Base-by-base conservation (phyloP, 2,113 vertebrate species). In the Carollia perspicillata region DNA sequence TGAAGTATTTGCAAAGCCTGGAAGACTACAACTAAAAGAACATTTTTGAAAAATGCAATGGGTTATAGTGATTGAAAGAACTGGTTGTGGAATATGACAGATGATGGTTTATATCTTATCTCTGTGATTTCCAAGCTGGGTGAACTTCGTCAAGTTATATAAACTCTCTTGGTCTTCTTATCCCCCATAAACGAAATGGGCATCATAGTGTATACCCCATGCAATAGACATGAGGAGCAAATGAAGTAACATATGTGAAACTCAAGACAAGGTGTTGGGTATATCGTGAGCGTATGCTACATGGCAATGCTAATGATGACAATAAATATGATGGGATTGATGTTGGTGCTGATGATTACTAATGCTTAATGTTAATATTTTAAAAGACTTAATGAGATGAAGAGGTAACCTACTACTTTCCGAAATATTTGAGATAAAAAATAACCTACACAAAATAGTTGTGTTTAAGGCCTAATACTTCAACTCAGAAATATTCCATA, bases 371-470 rank as follows among this genome's bases (percentile, higher is more conserved):
- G 71, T 55, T 90, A 58, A 37, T 68, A 81, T 92, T 95, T 84
- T 60, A 51, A 93, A 85, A 92, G 26, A 84, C 35, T 68, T 89
- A 6, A n/a, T 83, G 26, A 92, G 42, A 47, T 84, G 14, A 47
- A 81, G 68, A 75, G 17, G 60, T 88, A 87, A 77, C 17, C 49
- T 89, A 51, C 35, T 96, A 66, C 81, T 93, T 93, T 81, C 68
- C 86, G 53, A 74, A 66, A 91, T 12, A 74, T 89, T 90, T 96
- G 60, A 33, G 10, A 75, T 84, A 95, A 95, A 96, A 94, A 42
- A 47, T 66, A 65, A 89, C 53, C 35, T 78, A 84, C 2, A 68
- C 63, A 94, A 95, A 71, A 22, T 66, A 81, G 49, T 89, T 75
- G 1, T 23, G 30, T 86, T 84, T 80, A 79, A 93, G 83, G 49